Conservation (phyloP, 2,113 vertebrate genomes). For the Tragelaphus scriptus region DNA sequence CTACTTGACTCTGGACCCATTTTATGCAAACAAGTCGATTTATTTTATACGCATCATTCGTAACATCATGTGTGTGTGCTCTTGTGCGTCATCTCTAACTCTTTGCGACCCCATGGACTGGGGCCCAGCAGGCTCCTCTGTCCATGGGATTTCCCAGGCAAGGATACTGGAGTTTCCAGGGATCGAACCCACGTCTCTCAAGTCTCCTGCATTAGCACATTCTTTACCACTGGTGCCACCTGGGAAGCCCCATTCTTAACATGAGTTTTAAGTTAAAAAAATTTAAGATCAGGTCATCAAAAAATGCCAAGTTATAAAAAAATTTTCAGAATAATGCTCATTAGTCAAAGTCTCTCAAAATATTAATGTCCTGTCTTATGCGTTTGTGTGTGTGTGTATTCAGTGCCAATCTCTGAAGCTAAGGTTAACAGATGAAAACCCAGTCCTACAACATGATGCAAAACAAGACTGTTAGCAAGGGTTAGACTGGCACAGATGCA, state of each 20-base stretch:
- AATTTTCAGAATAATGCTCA: neutral
- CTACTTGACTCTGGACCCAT: neutral
- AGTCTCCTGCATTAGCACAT: neutral
- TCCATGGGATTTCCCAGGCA: neutral
- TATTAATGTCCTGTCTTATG: neutral
- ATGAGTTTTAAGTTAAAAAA: neutral
- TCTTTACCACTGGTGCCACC: neutral
- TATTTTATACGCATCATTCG: neutral
- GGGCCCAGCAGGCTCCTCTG: neutral
- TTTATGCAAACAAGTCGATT: neutral
- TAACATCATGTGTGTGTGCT: neutral
- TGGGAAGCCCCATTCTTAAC: neutral
- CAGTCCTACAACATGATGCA: neutral
- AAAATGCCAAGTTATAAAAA: neutral
- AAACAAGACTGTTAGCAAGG: neutral
- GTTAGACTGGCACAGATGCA: neutral
- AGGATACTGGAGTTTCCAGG: neutral
- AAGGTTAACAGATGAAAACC: neutral
- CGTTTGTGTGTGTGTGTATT: neutral
- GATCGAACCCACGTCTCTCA: neutral
- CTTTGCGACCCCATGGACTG: neutral
- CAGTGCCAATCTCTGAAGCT: neutral
- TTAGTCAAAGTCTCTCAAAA: neutral
- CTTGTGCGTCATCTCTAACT: neutral
- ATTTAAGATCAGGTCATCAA: neutral